Conservation (phyloP, 2,888 invertebrate genomes). For the Leptopilina drosophilae region DNA sequence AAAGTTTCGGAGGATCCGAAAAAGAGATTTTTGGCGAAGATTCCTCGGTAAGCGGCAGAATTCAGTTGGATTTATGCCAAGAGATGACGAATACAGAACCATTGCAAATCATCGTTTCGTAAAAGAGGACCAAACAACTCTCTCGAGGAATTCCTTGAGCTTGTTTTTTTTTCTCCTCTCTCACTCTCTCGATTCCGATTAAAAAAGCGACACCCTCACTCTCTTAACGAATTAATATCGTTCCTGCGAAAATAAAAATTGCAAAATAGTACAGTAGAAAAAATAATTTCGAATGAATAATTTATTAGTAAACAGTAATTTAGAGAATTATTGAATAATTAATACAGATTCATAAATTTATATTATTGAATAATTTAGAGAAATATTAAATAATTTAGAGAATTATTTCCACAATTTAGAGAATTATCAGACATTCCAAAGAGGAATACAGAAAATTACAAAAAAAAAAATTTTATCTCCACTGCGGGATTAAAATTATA, state of each 20-base stretch:
- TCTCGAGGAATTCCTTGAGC: conserved; percentile 48
- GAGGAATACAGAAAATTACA: too few relatives aligned
- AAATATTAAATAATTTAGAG: too few relatives aligned
- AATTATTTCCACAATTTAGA: too few relatives aligned
- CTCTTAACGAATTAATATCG: not conserved
- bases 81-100: conserved; percentile 64
- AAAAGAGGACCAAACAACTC: conserved; percentile 34
- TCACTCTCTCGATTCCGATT: not conserved
- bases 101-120: conserved; percentile 28
- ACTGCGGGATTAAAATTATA: not conserved
- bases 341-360: too few relatives aligned
- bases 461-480: not conserved
- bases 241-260: not conserved
- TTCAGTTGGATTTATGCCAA: conserved; percentile 69
- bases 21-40: conserved; percentile 59
- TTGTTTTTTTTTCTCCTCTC: conserved; percentile 40
- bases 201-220: not conserved
- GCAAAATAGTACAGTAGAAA: too few relatives aligned
- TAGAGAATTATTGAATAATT: too few relatives aligned
- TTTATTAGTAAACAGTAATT: too few relatives aligned
- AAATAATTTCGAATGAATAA: too few relatives aligned
- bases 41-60: conserved; percentile 67
- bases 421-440: too few relatives aligned
- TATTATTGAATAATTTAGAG: too few relatives aligned
- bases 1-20: not conserved